phyloP scores from a whole-genome alignment of 1,140 invertebrate species.

The Drosophila ambigua region DNA sequence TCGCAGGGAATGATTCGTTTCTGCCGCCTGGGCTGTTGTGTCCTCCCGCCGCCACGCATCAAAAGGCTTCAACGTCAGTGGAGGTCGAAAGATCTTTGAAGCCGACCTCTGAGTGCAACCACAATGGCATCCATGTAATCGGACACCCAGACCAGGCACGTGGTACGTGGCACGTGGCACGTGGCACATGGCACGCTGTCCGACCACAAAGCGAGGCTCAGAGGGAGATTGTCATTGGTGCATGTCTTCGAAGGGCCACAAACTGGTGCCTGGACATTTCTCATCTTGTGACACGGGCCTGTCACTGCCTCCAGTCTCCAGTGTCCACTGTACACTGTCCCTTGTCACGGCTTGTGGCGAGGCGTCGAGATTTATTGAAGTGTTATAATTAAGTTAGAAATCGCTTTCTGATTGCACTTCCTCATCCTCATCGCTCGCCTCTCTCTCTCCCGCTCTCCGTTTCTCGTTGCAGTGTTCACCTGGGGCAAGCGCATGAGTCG shows the following conservation, averaged over 20 bases:
- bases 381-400: slow-evolving; percentile 71
- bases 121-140: slow-evolving; percentile 35
- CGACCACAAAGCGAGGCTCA: slow-evolving; percentile 27
- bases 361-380: slow-evolving; percentile 73
- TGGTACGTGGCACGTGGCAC: slow-evolving; percentile 44
- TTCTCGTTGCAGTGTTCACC: slow-evolving; percentile 87
- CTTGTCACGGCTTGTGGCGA: slow-evolving; percentile 34
- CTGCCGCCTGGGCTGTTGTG: not conserved
- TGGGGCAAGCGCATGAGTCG: slow-evolving; percentile 92
- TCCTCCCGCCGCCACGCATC: slow-evolving; percentile 10
- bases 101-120: slow-evolving; percentile 28
- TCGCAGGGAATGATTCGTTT: not conserved
- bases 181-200: slow-evolving; percentile 8
- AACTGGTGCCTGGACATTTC: slow-evolving; percentile 45
- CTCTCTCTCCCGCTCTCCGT: slow-evolving; percentile 4
- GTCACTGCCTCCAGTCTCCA: slow-evolving; percentile 13
- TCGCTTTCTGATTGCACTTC: slow-evolving; percentile 54
- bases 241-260: slow-evolving; percentile 44
- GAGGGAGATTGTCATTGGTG: slow-evolving; percentile 40
- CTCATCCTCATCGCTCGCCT: not conserved
- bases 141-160: slow-evolving; percentile 12
- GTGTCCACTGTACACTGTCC: too few relatives aligned
- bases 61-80: slow-evolving; percentile 29
- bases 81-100: slow-evolving; percentile 33
- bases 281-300: slow-evolving; percentile 16